These are phyloP conservation scores for Tipula vernalis DNA, from an alignment of 2,888 invertebrate genomes.

Conservation along the genomic window DNA sequence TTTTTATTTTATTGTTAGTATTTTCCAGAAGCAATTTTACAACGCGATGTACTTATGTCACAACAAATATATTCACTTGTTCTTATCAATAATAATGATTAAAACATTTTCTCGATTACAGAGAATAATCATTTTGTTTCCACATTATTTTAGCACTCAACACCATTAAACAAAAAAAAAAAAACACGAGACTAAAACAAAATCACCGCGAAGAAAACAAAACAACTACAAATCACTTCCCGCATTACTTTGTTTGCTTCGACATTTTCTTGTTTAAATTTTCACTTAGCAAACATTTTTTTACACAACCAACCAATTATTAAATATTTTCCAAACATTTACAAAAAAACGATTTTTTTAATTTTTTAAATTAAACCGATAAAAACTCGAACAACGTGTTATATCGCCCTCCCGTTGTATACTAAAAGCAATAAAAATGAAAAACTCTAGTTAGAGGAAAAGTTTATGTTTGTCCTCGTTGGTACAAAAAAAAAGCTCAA, in stretches of 20 bases:
- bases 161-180: too few relatives aligned
- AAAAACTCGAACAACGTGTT: neutral
- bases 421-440: neutral
- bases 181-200: neutral
- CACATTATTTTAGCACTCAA: neutral
- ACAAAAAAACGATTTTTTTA: neutral
- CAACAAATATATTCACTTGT: neutral
- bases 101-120: neutral
- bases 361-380: neutral
- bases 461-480: neutral
- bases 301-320: neutral
- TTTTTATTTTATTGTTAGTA: neutral
- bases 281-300: neutral
- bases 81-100: neutral
- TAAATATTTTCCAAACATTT: neutral
- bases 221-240: neutral
- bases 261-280: neutral
- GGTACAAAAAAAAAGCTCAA: neutral
- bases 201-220: neutral
- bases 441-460: neutral
- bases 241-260: neutral
- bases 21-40: neutral
- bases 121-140: neutral
- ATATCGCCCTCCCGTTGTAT: neutral
- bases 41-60: too few relatives aligned